Conservation (phyloP, 2,797 vertebrate genomes). For the Oryzias sinensis region DNA sequence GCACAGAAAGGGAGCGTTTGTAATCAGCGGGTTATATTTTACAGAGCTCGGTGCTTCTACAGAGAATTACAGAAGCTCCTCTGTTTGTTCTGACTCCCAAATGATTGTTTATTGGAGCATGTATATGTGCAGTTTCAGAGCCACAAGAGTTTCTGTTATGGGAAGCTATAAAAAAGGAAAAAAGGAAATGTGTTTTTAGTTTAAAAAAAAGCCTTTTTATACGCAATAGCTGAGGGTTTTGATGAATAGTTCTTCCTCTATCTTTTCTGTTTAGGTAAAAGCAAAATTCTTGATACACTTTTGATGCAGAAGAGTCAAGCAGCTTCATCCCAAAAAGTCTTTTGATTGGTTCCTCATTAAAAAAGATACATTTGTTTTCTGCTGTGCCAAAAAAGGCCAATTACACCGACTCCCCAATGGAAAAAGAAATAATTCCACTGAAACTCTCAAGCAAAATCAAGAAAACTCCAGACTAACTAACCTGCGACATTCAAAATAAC, state of each 20-base stretch:
- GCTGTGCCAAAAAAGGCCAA: slow-evolving; percentile 48
- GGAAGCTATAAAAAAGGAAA: no score
- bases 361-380: slow-evolving; percentile 29
- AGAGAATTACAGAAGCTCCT: slow-evolving; percentile 28
- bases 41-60: slow-evolving; percentile 16
- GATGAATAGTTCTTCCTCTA: slow-evolving; percentile 11
- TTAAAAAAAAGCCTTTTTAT: slow-evolving; percentile 3
- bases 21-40: slow-evolving; percentile 28
- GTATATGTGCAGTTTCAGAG: slow-evolving; percentile 2
- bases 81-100: slow-evolving; percentile 6
- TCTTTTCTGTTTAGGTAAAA: slow-evolving; percentile 39
- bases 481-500: slow-evolving; percentile 14
- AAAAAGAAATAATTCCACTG: slow-evolving; percentile 21
- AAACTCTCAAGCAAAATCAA: slow-evolving; percentile 47
- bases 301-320: slow-evolving; percentile 15
- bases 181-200: background rate
- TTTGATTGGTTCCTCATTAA: slow-evolving; percentile 32
- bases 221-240: slow-evolving; percentile 2
- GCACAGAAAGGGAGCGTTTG: slow-evolving; percentile 25
- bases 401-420: slow-evolving; percentile 45
- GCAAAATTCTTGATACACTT: slow-evolving; percentile 41
- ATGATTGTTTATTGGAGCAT: slow-evolving; percentile 14
- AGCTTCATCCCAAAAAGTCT: slow-evolving; percentile 29
- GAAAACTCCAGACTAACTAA: slow-evolving; percentile 33
- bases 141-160: no score